Evolutionary conservation across 2,888 invertebrate genomes (phyloP).

Genomic region (Metopia argyrocephala): DNA sequence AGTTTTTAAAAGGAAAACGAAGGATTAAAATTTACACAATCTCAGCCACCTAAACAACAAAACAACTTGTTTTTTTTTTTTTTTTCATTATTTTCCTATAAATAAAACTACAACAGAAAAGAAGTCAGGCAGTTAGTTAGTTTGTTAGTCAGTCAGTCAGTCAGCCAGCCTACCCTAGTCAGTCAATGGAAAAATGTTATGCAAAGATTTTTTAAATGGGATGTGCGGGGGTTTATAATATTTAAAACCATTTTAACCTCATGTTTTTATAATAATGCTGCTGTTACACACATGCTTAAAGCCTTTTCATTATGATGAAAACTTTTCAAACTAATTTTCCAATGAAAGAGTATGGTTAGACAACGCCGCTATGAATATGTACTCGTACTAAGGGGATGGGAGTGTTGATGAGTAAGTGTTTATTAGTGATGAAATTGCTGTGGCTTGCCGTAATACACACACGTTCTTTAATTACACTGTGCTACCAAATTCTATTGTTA

Average conservation of each 20-base stretch:
- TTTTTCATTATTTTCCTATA: not conserved
- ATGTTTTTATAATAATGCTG: slow-evolving; percentile 45
- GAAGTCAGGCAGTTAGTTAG: not conserved
- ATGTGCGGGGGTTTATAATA: not conserved
- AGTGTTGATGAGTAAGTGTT: not conserved
- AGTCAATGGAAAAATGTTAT: not conserved
- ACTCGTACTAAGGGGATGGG: not conserved
- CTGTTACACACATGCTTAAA: slow-evolving; percentile 48
- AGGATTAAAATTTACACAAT: not conserved
- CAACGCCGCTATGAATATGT: not conserved
- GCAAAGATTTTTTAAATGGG: not conserved
- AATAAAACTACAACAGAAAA: not conserved
- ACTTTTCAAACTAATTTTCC: slow-evolving; percentile 41
- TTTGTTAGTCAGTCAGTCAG: slow-evolving; percentile 12
- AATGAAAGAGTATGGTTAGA: slow-evolving; percentile 1
- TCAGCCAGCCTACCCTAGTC: not conserved
- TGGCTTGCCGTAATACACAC: slow-evolving; percentile 24
- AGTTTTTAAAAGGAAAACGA: slow-evolving; percentile 35
- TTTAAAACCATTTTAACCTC: slow-evolving; percentile 37
- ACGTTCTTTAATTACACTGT: not conserved
- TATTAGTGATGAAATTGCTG: slow-evolving; percentile 50
- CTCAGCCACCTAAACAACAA: not conserved
- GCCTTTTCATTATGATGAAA: slow-evolving; percentile 40
- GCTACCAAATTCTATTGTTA: not conserved
- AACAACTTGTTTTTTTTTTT: not conserved